phyloP scores from a whole-genome alignment of 2,113 vertebrate genomes.

The Corvus cornix region DNA sequence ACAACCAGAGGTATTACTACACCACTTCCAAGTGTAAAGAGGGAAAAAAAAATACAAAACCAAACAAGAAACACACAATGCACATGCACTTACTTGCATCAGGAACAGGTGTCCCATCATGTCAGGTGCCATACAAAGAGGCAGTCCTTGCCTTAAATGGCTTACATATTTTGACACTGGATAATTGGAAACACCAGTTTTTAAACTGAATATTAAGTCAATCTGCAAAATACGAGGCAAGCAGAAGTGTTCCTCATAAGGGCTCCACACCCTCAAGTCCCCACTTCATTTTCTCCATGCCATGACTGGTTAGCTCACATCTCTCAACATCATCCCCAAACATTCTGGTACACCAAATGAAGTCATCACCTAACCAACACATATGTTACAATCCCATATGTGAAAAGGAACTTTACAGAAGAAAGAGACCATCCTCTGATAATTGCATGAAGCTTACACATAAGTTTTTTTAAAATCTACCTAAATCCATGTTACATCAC shows the following conservation, averaged over 20 bases:
- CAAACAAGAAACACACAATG: not conserved
- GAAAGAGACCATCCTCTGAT: not conserved
- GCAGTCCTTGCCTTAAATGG: slow-evolving; percentile 47
- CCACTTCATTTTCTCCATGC: not conserved
- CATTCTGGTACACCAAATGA: not conserved
- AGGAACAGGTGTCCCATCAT: slow-evolving; percentile 42
- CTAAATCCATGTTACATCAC: not conserved
- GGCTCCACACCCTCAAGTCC: not conserved
- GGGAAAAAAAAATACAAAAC: not conserved
- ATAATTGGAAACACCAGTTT: slow-evolving; percentile 47
- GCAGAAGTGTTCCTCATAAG: slow-evolving; percentile 37
- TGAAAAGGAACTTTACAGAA: not conserved
- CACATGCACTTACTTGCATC: slow-evolving; percentile 35
- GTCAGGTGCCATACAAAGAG: slow-evolving; percentile 39
- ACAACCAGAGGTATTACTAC: not conserved
- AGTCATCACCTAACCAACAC: not conserved
- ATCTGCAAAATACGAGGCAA: slow-evolving; percentile 52
- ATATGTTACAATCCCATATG: too few relatives aligned
- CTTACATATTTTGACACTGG: slow-evolving; percentile 52
- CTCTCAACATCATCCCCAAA: not conserved
- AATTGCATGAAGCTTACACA: not conserved
- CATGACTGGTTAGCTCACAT: not conserved
- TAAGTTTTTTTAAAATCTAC: not conserved
- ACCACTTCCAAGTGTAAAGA: not conserved
- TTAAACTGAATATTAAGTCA: slow-evolving; percentile 53